Evolutionary conservation across 2,888 invertebrate species (phyloP), one percentile per base, ranked within the genome.

Genomic region (Drosophila macrospina): DNA sequence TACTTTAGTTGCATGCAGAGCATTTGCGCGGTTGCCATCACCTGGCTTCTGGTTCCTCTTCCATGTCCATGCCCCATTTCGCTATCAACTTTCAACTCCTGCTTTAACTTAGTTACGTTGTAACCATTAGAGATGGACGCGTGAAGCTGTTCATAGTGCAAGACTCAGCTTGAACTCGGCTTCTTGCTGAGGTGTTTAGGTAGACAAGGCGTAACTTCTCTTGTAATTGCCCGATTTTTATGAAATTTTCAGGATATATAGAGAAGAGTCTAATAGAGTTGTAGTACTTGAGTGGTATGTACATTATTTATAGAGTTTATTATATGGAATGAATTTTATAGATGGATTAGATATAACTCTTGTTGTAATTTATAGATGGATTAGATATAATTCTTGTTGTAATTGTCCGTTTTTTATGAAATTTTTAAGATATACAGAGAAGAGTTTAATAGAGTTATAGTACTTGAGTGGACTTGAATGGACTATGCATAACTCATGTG

Each of bases 1-100:
- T 71, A 72, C 69, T 56, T 20, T 70, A 69, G 66, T 57, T 66
- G 66, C 52, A 72, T 36, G 47, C 59, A 42, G 44, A 48, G 57
- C 56, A 54, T 63, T 65, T 48, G 26, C 37, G 56, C 47, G 56
- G 55, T 42, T 50, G 42, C 39, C 52, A 45, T 39, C 37, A 48
- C 63, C 42, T 15, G 24, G 5, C 4, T 15, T 4, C 20, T 8
- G 20, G 20, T 30, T 11, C 41, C 11, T 30, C 20, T 39, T 5
- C 16, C 1, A 16, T 54, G 32, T 24, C 4, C 32, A 20, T 26
- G 6, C 26, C 1, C 28, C 10, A 11, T 11, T 11, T 20, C n/a
- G 4, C 7, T 45, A 28, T 45, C 5, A 10, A 13, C 26, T 39
- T 24, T 10, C 26, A 34, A 24, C 26, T 51, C 15, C 24, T 26